These are phyloP conservation scores for Heliconius aoede DNA, from an alignment of 2,888 invertebrate species.

Conservation along the genomic window DNA sequence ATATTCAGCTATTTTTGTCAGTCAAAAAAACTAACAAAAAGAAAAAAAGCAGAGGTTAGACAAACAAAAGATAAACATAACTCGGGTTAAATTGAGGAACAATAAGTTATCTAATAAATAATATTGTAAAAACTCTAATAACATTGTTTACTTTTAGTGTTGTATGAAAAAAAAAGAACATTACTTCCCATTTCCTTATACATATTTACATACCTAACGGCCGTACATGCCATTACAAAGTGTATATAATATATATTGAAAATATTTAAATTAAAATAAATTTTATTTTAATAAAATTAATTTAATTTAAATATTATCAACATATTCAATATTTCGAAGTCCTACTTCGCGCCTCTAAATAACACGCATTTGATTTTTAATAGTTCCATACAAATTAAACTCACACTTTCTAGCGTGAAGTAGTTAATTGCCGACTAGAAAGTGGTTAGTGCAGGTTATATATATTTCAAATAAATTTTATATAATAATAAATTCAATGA, in stretches of 20 bases:
- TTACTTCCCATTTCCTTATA: not conserved
- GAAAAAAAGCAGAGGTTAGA: constrained; percentile 3
- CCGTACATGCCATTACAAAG: not conserved
- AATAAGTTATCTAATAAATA: not conserved
- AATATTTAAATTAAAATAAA: too few relatives aligned
- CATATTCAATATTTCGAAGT: constrained; percentile 46
- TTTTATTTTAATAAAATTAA: too few relatives aligned
- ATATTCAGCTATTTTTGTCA: not conserved
- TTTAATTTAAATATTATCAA: not conserved
- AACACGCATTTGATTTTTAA: constrained; percentile 35
- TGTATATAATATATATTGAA: too few relatives aligned
- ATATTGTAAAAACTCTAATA: not conserved
- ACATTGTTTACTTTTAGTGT: not conserved
- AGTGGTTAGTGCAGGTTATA: constrained; percentile 11
- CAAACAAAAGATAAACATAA: constrained; percentile 12
- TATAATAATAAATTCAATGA: not conserved
- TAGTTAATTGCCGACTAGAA: constrained; percentile 12
- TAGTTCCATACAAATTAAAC: constrained; percentile 22
- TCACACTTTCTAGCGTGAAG: constrained; percentile 19
- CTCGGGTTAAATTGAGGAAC: not conserved
- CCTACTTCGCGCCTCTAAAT: constrained; percentile 45
- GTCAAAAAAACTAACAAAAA: too few relatives aligned
- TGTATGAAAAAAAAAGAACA: not conserved
- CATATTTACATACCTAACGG: too few relatives aligned
- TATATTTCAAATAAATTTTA: not conserved